These are phyloP conservation scores for Leuciscus idus DNA, from an alignment of 2,113 vertebrate genomes.

Conservation along the genomic window DNA sequence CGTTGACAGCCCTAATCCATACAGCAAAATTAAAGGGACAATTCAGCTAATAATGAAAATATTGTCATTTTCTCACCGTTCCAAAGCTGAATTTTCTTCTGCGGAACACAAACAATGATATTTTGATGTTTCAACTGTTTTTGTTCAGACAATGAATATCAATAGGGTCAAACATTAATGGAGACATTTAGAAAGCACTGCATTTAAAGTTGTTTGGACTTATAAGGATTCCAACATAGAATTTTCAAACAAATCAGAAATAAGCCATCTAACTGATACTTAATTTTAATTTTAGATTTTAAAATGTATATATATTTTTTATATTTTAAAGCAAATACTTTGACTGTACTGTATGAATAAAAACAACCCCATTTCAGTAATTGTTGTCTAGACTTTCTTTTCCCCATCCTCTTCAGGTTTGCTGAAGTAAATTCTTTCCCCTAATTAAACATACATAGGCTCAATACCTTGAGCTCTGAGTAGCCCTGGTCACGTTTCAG, in stretches of 20 bases:
- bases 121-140: not conserved
- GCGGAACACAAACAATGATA: not conserved
- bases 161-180: not conserved
- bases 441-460: constrained; percentile 30
- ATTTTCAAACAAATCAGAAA: not conserved
- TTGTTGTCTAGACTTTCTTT: constrained; percentile 10
- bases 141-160: not conserved
- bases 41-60: not conserved
- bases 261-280: not conserved
- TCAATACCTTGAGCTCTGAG: constrained; percentile 27
- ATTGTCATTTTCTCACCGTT: not conserved
- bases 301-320: too few species aligned
- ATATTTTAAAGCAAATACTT: not conserved
- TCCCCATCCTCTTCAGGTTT: not conserved
- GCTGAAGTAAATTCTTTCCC: constrained; percentile 1
- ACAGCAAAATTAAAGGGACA: not conserved
- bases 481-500: constrained; percentile 14
- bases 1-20: too few species aligned
- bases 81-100: not conserved
- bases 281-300: too few species aligned
- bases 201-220: not conserved
- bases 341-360: not conserved
- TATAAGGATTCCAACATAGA: not conserved
- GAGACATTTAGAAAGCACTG: not conserved
- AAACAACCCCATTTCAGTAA: not conserved